Conservation (phyloP, 2,888 invertebrate genomes). For the Apodemia duryi region DNA sequence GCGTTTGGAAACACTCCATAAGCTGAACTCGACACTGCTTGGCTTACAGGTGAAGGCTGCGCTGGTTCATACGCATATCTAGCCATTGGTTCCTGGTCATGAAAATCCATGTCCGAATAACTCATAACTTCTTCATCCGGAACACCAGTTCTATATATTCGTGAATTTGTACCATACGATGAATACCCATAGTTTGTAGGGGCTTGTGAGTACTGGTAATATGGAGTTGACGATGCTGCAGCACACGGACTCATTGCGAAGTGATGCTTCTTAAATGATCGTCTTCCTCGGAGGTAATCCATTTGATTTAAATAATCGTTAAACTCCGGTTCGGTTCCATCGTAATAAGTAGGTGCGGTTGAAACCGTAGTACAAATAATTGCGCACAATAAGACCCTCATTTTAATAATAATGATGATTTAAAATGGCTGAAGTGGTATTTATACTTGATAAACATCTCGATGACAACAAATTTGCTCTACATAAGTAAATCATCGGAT, state of each 20-base stretch:
- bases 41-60: constrained; percentile 22
- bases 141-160: constrained; percentile 26
- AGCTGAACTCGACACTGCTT: constrained; percentile 35
- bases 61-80: constrained; percentile 42
- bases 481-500: not conserved
- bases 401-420: constrained; percentile 4
- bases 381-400: not conserved
- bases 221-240: constrained; percentile 38
- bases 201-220: not conserved
- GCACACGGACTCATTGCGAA: constrained; percentile 45
- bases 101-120: constrained; percentile 52
- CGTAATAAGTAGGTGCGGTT: not conserved
- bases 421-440: not conserved
- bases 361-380: not conserved
- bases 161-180: constrained; percentile 32
- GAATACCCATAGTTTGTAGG: constrained; percentile 24
- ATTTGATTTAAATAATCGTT: constrained; percentile 21
- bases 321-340: not conserved
- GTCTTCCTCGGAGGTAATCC: constrained; percentile 26
- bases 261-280: constrained; percentile 24
- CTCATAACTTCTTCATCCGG: constrained; percentile 44
- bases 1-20: constrained; percentile 59
- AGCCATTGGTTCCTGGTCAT: constrained; percentile 44
- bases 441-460: constrained; percentile 8
- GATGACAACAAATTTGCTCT: constrained; percentile 3